Evolutionary conservation across 2,797 vertebrate species (phyloP), one percentile per base, ranked within the genome.

Genomic region (Ceryle rudis): DNA sequence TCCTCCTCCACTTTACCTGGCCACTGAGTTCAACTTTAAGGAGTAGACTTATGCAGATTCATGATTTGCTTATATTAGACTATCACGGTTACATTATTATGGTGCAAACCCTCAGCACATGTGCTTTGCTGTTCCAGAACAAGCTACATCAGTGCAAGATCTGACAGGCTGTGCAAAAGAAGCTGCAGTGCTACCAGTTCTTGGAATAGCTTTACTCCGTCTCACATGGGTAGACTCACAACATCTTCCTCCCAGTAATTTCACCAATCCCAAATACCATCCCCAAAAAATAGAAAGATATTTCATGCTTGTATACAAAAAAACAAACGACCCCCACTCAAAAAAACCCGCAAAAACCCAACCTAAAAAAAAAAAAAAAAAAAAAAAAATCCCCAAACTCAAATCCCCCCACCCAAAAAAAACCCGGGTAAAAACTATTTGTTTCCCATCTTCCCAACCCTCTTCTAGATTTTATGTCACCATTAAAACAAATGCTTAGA

Each of bases 81-180:
- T 58, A 22, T 0, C 47, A 55, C 28, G 18, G 25, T 70, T 86
- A 58, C 57, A 41, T 61, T 81, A 41, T 33, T 31, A 35, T 8
- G 29, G 33, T 86, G 44, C 80, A 95, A 91, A 80, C 73, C 44
- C 79, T 77, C 51, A 75, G n/a, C 47, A 47, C 5, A 47, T 0
- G 13, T 4, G 9, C 51, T 86, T 7, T 20, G 52, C 79, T 81
- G 35, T n/a, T 73, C 66, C 85, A 86, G 44, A 80, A 67, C 15
- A 52, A 90, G 72, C 65, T 49, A 18, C 71, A 67, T 28, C 57
- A 87, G 69, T 67, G 65, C 73, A 81, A 91, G 65, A 33, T 41
- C 49, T 4, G 5, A 51, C 37, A 74, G 31, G 55, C 52, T 67
- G 91, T 95, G 94, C 91, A 95, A 91, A 94, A 89, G 64, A 89